Evolutionary conservation across 2,113 vertebrate genomes (phyloP).

Genomic region (Neopipo cinnamomea): DNA sequence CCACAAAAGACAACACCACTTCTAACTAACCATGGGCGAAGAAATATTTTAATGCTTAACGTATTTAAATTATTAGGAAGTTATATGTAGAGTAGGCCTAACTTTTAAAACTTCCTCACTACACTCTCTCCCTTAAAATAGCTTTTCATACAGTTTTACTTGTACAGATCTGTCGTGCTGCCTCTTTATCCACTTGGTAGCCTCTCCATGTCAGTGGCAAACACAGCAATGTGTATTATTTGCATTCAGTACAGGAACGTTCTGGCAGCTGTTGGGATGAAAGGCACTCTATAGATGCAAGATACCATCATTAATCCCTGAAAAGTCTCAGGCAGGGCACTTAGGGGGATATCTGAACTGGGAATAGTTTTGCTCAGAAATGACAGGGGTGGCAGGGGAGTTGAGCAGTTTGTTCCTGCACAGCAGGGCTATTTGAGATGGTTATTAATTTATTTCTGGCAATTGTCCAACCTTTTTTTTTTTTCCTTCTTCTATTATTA

Average conservation of each 20-base stretch:
- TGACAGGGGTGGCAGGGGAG: constrained; percentile 45
- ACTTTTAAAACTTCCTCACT: background rate
- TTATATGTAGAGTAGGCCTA: background rate
- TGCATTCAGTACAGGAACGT: background rate
- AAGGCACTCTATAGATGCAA: background rate
- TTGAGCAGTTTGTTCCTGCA: constrained; percentile 34
- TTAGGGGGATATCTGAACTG: constrained; percentile 8
- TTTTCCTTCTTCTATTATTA: constrained; percentile 48
- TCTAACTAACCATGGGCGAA: background rate
- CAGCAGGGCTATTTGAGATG: constrained; percentile 54
- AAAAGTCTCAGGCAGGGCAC: constrained; percentile 28
- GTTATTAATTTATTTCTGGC: constrained; percentile 81
- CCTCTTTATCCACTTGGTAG: background rate
- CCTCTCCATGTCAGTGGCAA: background rate
- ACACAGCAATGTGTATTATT: background rate
- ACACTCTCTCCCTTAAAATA: background rate
- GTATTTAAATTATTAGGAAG: background rate
- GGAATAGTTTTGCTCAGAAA: constrained; percentile 23
- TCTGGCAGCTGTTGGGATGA: background rate
- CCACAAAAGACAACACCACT: background rate
- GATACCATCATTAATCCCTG: background rate
- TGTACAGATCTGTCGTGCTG: background rate
- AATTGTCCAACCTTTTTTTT: constrained; percentile 67
- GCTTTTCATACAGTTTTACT: background rate
- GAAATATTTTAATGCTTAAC: background rate